phyloP scores from a whole-genome alignment of 1,140 invertebrate species.

The Drosophila setifemur region DNA sequence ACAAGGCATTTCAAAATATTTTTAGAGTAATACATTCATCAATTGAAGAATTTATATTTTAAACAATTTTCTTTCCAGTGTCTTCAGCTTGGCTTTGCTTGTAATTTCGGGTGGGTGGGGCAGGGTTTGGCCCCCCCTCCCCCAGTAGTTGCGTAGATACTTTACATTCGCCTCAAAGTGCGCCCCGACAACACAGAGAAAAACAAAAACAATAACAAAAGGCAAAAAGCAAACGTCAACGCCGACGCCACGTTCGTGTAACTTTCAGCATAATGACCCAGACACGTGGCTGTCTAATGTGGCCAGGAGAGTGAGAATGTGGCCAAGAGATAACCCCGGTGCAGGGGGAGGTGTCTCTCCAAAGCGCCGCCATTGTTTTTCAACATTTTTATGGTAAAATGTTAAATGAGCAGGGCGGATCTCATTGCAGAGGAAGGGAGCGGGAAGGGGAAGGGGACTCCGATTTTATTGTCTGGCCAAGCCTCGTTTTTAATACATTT shows the following conservation, averaged over 20 bases:
- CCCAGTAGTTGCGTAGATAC: constrained; percentile 20
- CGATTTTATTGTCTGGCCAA: constrained; percentile 45
- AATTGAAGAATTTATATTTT: too few relatives aligned
- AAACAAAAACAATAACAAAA: too few relatives aligned
- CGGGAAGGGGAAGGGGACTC: too few relatives aligned
- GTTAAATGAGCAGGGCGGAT: constrained; percentile 48
- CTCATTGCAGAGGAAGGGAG: neutral
- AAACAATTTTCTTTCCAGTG: constrained; percentile 3
- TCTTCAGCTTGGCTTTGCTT: constrained; percentile 1
- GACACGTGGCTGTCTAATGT: constrained; percentile 81
- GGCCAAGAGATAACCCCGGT: constrained; percentile 12
- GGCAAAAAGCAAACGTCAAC: constrained; percentile 67
- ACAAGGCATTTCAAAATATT: too few relatives aligned
- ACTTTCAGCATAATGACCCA: constrained; percentile 80
- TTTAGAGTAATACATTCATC: too few relatives aligned
- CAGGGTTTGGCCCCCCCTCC: constrained; percentile 28
- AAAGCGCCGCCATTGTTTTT: constrained; percentile 47
- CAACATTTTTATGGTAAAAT: constrained; percentile 76
- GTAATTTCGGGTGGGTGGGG: constrained; percentile 4
- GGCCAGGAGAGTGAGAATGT: constrained; percentile 54
- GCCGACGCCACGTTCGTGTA: constrained; percentile 65
- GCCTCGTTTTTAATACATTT: constrained; percentile 78
- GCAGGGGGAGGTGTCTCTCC: neutral
- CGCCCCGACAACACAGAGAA: constrained; percentile 2
- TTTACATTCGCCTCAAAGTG: constrained; percentile 2